Percentiles rank a stretch among this genome's conserved stretches.
Conservation (phyloP, 2,797 vertebrate genomes). For the Acanthurus leucopareius region DNA sequence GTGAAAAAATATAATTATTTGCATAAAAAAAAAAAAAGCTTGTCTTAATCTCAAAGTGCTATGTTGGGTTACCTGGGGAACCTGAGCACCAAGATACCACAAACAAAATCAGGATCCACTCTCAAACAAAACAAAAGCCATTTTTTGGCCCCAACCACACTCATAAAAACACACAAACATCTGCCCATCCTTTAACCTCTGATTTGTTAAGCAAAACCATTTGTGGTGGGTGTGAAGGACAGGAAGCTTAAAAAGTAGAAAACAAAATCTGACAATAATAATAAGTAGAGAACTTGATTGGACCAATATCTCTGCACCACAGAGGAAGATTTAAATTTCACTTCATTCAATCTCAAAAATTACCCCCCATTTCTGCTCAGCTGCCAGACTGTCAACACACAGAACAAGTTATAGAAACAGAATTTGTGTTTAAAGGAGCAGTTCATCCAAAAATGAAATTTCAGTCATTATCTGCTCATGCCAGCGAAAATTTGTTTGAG, state of each 20-base stretch:
- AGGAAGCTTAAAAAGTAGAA: conserved; percentile 26
- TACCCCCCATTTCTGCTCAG: background rate
- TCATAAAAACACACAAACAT: background rate
- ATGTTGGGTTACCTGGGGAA: conserved; percentile 37
- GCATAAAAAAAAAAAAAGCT: conserved; percentile 36
- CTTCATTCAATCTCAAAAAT: background rate
- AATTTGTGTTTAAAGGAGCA: too few relatives aligned
- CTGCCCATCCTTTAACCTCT: conserved; percentile 1
- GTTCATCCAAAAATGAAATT: too few relatives aligned
- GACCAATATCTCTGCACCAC: conserved; percentile 18
- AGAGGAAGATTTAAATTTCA: conserved; percentile 24
- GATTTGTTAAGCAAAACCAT: background rate
- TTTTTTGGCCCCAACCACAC: conserved; percentile 16
- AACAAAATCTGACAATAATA: conserved; percentile 18
- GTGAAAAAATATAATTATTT: conserved; percentile 69
- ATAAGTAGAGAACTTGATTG: conserved; percentile 37
- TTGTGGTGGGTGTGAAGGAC: conserved; percentile 14
- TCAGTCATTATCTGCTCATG: too few relatives aligned
- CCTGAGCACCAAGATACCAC: conserved; percentile 55
- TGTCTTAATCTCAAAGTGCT: conserved; percentile 79
- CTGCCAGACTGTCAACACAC: background rate
- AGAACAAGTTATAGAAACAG: background rate
- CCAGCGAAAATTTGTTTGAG: too few relatives aligned
- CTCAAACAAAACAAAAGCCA: conserved; percentile 42
- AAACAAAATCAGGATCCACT: conserved; percentile 30